Percentiles rank a stretch among this genome's conserved stretches.
Evolutionary conservation across 53 echinoderm and acorn worm genomes (phyloP).

Genomic region (Paelopatides confundens): DNA sequence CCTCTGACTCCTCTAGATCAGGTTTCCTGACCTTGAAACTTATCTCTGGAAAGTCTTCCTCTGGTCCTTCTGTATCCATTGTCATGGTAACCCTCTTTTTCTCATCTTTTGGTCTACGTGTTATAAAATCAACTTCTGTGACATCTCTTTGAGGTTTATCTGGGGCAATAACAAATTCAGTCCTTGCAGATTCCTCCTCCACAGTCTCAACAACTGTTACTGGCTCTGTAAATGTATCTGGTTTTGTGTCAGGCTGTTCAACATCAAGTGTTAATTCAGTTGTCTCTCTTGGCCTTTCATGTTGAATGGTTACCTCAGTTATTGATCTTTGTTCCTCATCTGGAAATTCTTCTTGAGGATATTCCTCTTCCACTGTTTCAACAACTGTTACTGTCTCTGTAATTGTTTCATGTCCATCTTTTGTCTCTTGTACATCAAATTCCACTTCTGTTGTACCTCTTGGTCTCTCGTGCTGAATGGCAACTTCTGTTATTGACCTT

Average conservation of each 20-base stretch:
- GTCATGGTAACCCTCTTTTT: conserved; percentile 60
- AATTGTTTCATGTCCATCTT: conserved; percentile 7
- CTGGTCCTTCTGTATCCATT: conserved; percentile 58
- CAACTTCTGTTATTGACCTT: conserved; percentile 23
- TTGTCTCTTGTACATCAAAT: conserved; percentile 3
- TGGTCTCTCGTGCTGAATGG: conserved; percentile 48
- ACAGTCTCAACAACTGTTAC: conserved; percentile 50
- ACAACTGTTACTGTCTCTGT: conserved; percentile 59
- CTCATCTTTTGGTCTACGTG: conserved; percentile 48
- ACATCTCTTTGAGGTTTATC: conserved; percentile 26
- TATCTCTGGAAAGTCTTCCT: conserved; percentile 58
- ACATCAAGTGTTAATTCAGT: conserved; percentile 38
- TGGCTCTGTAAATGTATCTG: conserved; percentile 47
- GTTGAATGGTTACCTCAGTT: conserved; percentile 51
- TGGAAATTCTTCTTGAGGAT: background rate
- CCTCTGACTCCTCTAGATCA: conserved; percentile 32
- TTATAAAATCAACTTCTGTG: conserved; percentile 35
- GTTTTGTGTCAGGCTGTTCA: background rate
- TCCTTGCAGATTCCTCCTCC: background rate
- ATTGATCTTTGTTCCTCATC: conserved; percentile 32
- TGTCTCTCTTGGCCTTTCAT: conserved; percentile 18
- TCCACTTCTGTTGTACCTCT: conserved; percentile 14
- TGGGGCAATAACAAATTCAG: conserved; percentile 29
- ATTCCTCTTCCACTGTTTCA: conserved; percentile 54
- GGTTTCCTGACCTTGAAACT: conserved; percentile 34